Base-by-base conservation (phyloP, 2,888 invertebrate species). In the Tipula confusa region DNA sequence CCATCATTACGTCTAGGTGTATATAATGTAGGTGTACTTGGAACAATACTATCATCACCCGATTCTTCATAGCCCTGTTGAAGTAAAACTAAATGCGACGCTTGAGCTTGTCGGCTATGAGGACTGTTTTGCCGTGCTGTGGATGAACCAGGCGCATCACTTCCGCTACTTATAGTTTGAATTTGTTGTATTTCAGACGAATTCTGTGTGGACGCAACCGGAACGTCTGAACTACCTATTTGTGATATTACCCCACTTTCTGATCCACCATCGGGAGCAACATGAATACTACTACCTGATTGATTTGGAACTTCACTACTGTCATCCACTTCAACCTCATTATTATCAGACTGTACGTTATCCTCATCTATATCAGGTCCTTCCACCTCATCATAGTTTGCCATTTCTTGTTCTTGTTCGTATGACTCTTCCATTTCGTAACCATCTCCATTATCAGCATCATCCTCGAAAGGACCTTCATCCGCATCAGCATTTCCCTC, bases 11-110 rank as follows among this genome's bases (percentile, higher is more conserved):
- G 91, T 84, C 95, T 91, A 2, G 96, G 96, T 80, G 95, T 94
- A 87, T 94, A 95, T 29, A 97, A 90, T 2, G 97, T 96, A 18
- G 97, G 96, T 11, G 97, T 97, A 84, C 96, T 95, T 15, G 97
- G 97, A 36, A 97, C 97, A 86, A 97, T 97, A 86, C 95, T 90
- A 86, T 92, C 92, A 85, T 92, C 92, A 4, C 89, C 91, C 84
- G 91, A 90, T 85, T 91, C 92, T 13, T 87, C 87, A 7, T 86
- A 86, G 15, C 86, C 86, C 82, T 87, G 87, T 82, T 87, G 87
- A 11, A 87, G 84, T 85, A 87, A 86, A 84, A 87, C 85, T 31
- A 87, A 84, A 2, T 87, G 86, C 2, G 90, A 86, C 83, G 87
- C 87, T 84, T 87, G 88, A 84, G 87, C 87, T 79, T 85, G 85